A percentile compares a stretch with the other conserved stretches of the same genome.
phyloP scores from a whole-genome alignment of 2,797 vertebrate genomes.

The Glossophaga mutica region DNA sequence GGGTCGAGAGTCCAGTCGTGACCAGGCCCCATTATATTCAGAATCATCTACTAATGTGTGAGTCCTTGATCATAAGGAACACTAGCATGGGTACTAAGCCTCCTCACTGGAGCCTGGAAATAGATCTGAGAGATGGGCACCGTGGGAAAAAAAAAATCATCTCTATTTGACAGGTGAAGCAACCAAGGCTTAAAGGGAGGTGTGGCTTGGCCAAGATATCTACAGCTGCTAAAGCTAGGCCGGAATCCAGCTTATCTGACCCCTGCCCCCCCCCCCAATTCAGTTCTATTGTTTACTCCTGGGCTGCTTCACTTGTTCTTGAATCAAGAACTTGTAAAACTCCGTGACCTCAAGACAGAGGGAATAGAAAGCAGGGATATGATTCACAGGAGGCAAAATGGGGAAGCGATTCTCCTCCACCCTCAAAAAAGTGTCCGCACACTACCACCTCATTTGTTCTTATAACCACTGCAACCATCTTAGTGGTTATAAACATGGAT shows the following conservation, averaged over 20 bases:
- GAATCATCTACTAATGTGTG: background rate
- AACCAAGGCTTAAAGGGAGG: background rate
- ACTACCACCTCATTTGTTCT: background rate
- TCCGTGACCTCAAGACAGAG: background rate
- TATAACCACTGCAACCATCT: background rate
- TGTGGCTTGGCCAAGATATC: background rate
- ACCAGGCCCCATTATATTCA: background rate
- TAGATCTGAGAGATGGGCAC: background rate
- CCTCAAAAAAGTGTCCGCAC: background rate
- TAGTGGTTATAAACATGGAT: background rate
- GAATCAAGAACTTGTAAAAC: slow-evolving; percentile 15
- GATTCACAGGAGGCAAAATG: background rate
- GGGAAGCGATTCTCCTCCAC: background rate
- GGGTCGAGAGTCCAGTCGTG: background rate
- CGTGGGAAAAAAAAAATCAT: background rate
- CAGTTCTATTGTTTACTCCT: background rate
- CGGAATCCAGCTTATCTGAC: background rate
- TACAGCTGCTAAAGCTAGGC: background rate
- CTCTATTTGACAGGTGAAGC: background rate
- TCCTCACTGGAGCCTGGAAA: background rate
- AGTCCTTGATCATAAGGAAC: background rate
- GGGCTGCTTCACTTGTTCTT: background rate
- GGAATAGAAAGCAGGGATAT: background rate
- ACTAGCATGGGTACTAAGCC: background rate
- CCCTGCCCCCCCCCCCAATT: background rate